phyloP scores from a whole-genome alignment of 2,888 invertebrate species.

The Meiosimyza decipiens region DNA sequence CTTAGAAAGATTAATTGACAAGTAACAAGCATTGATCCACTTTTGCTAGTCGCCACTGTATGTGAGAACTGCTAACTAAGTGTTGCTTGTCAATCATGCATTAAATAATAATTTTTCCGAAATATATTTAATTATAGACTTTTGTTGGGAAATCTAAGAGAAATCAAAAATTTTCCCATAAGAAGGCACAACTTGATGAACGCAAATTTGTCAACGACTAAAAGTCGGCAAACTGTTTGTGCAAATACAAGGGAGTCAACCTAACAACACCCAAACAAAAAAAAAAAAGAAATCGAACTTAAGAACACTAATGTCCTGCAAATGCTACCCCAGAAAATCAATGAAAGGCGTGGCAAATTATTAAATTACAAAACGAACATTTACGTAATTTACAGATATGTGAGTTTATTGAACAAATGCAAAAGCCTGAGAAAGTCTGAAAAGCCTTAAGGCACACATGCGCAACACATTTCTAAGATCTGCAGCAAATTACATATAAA shows the following conservation, averaged over 20 bases:
- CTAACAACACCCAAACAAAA: too few species aligned
- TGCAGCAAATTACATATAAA: not conserved
- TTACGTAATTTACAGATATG: conserved; percentile 22
- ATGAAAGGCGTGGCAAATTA: conserved; percentile 31
- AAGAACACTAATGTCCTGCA: too few species aligned
- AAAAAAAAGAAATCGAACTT: too few species aligned
- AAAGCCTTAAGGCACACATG: conserved; percentile 5
- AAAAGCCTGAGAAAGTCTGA: not conserved
- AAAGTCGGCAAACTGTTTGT: not conserved
- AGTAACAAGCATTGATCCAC: too few species aligned
- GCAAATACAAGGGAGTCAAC: not conserved
- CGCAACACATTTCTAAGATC: not conserved
- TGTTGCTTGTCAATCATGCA: too few species aligned
- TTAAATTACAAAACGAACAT: conserved; percentile 24
- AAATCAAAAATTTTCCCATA: too few species aligned
- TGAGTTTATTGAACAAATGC: not conserved
- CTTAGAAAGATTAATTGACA: too few species aligned
- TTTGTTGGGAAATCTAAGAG: too few species aligned
- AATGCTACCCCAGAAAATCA: conserved; percentile 6
- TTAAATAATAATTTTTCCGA: too few species aligned
- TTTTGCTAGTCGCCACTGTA: too few species aligned
- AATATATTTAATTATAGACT: too few species aligned
- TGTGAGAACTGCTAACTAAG: too few species aligned
- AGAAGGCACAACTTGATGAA: not conserved
- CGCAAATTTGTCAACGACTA: not conserved